Percentiles rank a stretch among this genome's conserved stretches.
Conservation (phyloP, 2,113 vertebrate genomes). For the Pangasianodon hypophthalmus region DNA sequence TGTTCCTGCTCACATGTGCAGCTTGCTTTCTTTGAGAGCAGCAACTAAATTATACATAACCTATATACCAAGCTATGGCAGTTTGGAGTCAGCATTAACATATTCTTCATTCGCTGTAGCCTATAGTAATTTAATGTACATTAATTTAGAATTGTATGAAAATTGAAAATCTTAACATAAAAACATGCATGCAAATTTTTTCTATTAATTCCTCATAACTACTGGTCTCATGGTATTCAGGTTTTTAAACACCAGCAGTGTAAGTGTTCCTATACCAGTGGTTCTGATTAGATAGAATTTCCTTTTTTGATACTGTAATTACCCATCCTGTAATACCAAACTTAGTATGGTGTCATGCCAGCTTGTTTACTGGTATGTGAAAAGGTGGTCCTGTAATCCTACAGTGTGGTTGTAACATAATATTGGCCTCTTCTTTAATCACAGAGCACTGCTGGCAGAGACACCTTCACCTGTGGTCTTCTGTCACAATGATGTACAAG, state of each 20-base stretch:
- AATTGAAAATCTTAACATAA: not conserved
- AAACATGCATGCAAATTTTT: not conserved
- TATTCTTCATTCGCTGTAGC: not conserved
- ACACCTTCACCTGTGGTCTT: slow-evolving; percentile 91
- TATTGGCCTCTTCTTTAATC: slow-evolving; percentile 4
- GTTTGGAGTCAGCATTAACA: not conserved
- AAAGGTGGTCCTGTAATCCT: not conserved
- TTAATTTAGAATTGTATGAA: not conserved
- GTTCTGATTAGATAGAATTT: not conserved
- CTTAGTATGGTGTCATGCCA: not conserved
- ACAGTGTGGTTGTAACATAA: not conserved
- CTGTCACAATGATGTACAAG: slow-evolving; percentile 94
- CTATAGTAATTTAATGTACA: not conserved
- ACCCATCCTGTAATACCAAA: not conserved
- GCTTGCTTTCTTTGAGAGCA: not conserved
- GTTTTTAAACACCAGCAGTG: not conserved
- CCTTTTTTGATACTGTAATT: not conserved
- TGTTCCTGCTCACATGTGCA: not conserved
- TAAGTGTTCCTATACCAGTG: not conserved
- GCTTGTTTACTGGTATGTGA: not conserved
- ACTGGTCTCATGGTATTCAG: not conserved
- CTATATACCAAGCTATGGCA: not conserved
- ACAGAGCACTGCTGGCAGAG: slow-evolving; percentile 78
- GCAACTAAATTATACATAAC: not conserved
- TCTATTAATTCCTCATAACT: not conserved